Percentiles rank a stretch among this genome's conserved stretches.
These are phyloP conservation scores for Plectus sambesii DNA, from an alignment of 1,140 invertebrate species.

Conservation along the genomic window DNA sequence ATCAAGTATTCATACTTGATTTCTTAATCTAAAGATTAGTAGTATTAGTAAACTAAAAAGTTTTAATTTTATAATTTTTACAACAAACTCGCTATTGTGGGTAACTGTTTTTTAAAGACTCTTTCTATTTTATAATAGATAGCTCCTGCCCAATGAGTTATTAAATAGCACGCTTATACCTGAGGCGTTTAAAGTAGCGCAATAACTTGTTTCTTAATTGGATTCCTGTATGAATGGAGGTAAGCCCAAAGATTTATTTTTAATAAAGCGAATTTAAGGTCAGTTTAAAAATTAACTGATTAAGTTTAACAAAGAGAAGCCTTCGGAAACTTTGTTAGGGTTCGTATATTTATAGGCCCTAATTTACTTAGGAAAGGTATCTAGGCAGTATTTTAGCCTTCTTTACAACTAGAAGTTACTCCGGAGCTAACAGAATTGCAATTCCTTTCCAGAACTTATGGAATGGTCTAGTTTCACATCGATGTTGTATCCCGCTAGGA, in stretches of 20 bases:
- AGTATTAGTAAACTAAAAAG: slow-evolving; percentile 9
- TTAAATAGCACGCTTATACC: slow-evolving; percentile 26
- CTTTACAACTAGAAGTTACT: slow-evolving; percentile 27
- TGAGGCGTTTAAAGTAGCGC: slow-evolving; percentile 25
- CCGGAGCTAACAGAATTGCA: slow-evolving; percentile 21
- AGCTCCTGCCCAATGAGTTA: slow-evolving; percentile 21
- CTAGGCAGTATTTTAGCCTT: slow-evolving; percentile 22
- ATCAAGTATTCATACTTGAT: slow-evolving; percentile 10
- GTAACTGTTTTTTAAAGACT: slow-evolving; percentile 9
- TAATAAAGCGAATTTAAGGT: slow-evolving; percentile 23
- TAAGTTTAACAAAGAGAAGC: slow-evolving; percentile 26
- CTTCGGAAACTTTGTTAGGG: slow-evolving; percentile 30
- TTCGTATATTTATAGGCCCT: slow-evolving; percentile 20
- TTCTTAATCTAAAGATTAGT: slow-evolving; percentile 6
- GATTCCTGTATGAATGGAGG: slow-evolving; percentile 24
- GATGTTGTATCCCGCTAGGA: slow-evolving; percentile 24
- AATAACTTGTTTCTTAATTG: slow-evolving; percentile 27
- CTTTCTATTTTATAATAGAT: slow-evolving; percentile 21
- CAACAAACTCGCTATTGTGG: slow-evolving; percentile 1
- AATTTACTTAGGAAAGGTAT: slow-evolving; percentile 27
- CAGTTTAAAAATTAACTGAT: slow-evolving; percentile 21
- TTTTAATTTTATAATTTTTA: slow-evolving; percentile 15
- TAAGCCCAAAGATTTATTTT: slow-evolving; percentile 17
- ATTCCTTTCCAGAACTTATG: slow-evolving; percentile 22
- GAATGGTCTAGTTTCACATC: slow-evolving; percentile 24